Base-by-base conservation (phyloP, 1,140 invertebrate genomes). In the Trigoniulus corallinus region DNA sequence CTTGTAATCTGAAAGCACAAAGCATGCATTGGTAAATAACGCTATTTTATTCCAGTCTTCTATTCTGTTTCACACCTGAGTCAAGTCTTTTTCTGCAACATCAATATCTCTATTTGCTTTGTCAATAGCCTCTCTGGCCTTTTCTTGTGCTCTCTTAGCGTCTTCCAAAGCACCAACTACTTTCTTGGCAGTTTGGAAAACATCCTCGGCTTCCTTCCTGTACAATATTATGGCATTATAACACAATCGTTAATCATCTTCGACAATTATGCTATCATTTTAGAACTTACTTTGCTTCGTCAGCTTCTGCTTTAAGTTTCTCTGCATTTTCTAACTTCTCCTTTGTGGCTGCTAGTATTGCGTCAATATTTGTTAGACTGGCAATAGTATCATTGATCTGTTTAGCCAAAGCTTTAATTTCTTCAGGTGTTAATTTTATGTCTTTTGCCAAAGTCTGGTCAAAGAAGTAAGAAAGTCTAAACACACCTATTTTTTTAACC, bases 351-450 rank as follows among this genome's bases (percentile, higher is more conserved):
- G 73, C 71, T 37, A 96, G 78, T 58, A 96, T 96, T 52, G 75
- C 73, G 58, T 95, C 87, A 51, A 93, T 91, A 62, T 96, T 78
- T 26, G 84, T 89, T 3, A 96, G 67, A 7, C 82, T 82, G 2
- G 78, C 75, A 3, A 95, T 84, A 4, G 88, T 88, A 18, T 77
- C 69, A 60, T 88, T 85, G 48, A 97, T 96, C 57, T 83, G 72
- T 37, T 77, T 70, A 1, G 89, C 87, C 40, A 96, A 63, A 23
- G 80, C 71, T 43, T 76, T 77, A 51, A 97, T 94, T 70, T 94
- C 79, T 50, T 88, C 78, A 2, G 88, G 88, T 62, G 80, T 76
- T 40, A 86, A 63, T 7, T 81, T 75, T 10, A 84, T 84, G 26
- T 72, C 68, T 59, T 74, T 74, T 12, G 64, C 71, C 34, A 88